These are phyloP conservation scores for Acrocephalus kingi DNA, from an alignment of 2,113 vertebrate species.

Conservation along the genomic window DNA sequence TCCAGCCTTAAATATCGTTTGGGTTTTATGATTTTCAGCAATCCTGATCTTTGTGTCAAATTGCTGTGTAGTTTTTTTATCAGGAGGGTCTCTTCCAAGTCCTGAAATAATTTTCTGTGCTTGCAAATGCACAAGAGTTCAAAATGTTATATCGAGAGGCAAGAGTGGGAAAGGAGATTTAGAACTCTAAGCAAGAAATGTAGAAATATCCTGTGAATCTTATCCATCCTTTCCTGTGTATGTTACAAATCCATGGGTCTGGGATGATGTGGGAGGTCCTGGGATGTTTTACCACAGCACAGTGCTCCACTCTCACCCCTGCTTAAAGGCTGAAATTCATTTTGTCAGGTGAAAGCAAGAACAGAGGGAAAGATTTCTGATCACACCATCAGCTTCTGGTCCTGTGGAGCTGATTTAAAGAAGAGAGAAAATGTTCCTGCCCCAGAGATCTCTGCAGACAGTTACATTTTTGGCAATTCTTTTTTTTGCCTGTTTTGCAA, in stretches of 20 bases:
- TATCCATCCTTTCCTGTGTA: accelerated
- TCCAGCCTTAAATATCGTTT: neutral
- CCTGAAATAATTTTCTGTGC: neutral
- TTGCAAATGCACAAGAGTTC: neutral
- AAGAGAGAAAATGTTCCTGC: conserved; percentile 40
- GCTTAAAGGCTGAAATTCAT: neutral
- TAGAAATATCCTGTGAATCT: neutral
- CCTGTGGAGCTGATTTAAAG: neutral
- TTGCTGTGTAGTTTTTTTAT: neutral
- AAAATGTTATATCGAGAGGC: neutral
- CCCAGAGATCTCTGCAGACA: conserved; percentile 17
- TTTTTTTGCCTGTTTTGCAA: conserved; percentile 19
- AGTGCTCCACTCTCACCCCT: neutral
- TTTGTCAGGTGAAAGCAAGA: conserved; percentile 6
- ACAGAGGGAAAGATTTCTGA: neutral
- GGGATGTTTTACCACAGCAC: neutral
- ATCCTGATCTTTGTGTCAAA: neutral
- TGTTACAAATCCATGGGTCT: accelerated
- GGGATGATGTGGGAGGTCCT: neutral
- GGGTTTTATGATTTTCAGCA: neutral
- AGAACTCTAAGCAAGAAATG: neutral
- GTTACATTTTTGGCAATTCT: conserved; percentile 9
- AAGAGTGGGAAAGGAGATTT: neutral
- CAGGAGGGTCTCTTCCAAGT: neutral
- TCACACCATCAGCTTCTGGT: neutral